Evolutionary conservation across 92 coral and sea anemone species (phyloP).

Genomic region (Palythoa caribaeorum): DNA sequence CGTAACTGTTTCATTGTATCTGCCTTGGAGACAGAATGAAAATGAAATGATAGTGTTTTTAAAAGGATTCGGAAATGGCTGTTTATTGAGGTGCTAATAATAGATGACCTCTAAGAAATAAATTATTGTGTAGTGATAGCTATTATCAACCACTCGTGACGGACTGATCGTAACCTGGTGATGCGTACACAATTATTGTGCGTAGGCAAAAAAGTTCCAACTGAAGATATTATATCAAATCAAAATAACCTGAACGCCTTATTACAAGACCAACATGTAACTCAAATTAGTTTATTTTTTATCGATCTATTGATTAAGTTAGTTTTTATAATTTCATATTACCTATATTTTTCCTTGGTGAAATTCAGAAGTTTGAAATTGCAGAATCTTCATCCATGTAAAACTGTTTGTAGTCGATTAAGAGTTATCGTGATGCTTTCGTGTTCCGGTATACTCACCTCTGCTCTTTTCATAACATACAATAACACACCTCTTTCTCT

Average conservation of each 20-base stretch:
- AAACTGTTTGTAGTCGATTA: not conserved
- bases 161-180: not conserved
- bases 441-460: conserved; percentile 23
- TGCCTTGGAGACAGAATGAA: not conserved
- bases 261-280: no score
- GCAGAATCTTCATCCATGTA: not conserved
- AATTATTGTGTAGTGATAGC: not conserved
- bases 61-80: not conserved
- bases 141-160: not conserved
- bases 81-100: not conserved
- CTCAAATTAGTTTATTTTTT: no score
- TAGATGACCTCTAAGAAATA: not conserved
- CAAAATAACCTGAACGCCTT: no score
- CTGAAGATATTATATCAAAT: no score
- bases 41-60: not conserved
- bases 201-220: no score
- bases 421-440: not conserved
- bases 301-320: no score
- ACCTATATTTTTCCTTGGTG: no score
- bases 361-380: no score
- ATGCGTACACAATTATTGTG: no score
- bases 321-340: no score
- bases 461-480: not conserved
- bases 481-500: not conserved
- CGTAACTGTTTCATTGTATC: no score